Evolutionary conservation across 2,888 invertebrate species (phyloP).

Genomic region (Oithona nana): DNA sequence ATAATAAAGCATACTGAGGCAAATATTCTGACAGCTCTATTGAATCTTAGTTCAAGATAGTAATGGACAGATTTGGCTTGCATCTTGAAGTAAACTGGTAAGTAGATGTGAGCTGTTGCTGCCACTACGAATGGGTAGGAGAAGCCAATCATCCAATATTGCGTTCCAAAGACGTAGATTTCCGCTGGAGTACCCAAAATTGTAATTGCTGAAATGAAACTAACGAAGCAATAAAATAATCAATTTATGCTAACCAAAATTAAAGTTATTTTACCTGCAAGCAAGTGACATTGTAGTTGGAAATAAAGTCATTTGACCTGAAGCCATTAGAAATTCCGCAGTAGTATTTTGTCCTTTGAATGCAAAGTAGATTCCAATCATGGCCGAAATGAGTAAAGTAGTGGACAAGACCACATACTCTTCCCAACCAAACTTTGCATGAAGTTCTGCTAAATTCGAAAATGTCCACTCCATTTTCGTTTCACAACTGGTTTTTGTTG

Average conservation of each 20-base stretch:
- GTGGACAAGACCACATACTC: slow-evolving; percentile 55
- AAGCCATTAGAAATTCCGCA: slow-evolving; percentile 55
- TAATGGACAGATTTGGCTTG: slow-evolving; percentile 36
- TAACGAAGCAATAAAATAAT: too few relatives aligned
- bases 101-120: slow-evolving; percentile 46
- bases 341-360: slow-evolving; percentile 6
- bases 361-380: slow-evolving; percentile 55
- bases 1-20: slow-evolving; percentile 26
- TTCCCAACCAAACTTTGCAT: slow-evolving; percentile 46
- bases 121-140: slow-evolving; percentile 27
- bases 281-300: slow-evolving; percentile 76
- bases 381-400: slow-evolving; percentile 58
- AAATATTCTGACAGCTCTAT: slow-evolving; percentile 24
- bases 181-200: slow-evolving; percentile 35
- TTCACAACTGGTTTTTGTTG: too few relatives aligned
- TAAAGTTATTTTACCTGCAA: too few relatives aligned
- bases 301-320: slow-evolving; percentile 60
- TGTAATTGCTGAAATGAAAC: slow-evolving; percentile 35
- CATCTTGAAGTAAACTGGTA: slow-evolving; percentile 67
- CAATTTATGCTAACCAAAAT: too few relatives aligned
- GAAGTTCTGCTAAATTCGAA: too few relatives aligned
- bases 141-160: slow-evolving; percentile 35
- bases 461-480: too few relatives aligned
- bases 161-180: slow-evolving; percentile 41
- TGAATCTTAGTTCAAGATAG: slow-evolving; percentile 28